A percentile compares a stretch with the other conserved stretches of the same genome.
phyloP scores from a whole-genome alignment of 2,113 vertebrate species.

The Xiphorhynchus elegans region DNA sequence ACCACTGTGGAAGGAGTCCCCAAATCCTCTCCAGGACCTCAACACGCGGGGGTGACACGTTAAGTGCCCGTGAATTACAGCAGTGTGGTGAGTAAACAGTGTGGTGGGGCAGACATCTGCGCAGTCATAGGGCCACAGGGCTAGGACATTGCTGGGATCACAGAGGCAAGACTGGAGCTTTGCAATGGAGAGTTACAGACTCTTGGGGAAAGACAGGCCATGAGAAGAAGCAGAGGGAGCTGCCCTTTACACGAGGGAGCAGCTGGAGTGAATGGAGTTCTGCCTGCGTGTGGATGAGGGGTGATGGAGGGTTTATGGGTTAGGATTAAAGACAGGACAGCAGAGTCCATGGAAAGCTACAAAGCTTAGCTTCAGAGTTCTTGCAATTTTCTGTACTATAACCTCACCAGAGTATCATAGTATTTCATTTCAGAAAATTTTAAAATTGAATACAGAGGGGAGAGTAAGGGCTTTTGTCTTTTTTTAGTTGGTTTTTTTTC shows the following conservation, averaged over 20 bases:
- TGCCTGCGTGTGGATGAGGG: background rate
- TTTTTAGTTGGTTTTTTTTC: background rate
- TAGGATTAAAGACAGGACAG: too few relatives aligned
- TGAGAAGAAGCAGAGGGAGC: background rate
- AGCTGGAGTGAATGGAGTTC: background rate
- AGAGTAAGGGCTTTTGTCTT: background rate
- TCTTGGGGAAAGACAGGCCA: background rate
- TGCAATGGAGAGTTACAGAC: background rate
- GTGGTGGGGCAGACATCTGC: accelerated
- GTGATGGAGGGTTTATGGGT: accelerated
- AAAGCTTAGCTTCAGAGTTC: background rate
- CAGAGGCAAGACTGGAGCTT: accelerated
- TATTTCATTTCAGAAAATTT: background rate
- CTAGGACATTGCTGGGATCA: background rate
- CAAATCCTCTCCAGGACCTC: background rate
- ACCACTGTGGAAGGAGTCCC: background rate
- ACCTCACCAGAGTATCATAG: background rate
- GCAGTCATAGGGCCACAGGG: background rate
- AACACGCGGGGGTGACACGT: background rate
- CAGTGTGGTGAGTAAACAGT: accelerated
- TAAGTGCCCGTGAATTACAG: background rate
- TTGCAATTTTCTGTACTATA: background rate
- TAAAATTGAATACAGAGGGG: background rate
- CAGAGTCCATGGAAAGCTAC: background rate
- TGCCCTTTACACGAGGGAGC: background rate